Evolutionary conservation across 2,797 vertebrate genomes (phyloP).

Genomic region (Peromyscus aztecus): DNA sequence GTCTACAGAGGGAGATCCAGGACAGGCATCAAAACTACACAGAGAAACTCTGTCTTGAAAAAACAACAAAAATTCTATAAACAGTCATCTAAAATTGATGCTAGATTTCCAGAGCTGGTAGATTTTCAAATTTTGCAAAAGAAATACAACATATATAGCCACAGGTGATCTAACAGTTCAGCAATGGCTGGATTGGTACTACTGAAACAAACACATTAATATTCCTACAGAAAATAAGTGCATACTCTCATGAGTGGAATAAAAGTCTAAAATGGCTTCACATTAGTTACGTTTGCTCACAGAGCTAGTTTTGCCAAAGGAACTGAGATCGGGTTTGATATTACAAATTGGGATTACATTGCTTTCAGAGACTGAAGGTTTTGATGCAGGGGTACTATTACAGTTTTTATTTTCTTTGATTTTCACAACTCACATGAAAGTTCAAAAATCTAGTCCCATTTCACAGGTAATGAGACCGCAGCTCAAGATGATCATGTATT

Average conservation of each 20-base stretch:
- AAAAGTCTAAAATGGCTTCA: slow-evolving; percentile 28
- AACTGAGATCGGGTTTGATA: neutral
- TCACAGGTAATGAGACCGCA: slow-evolving; percentile 16
- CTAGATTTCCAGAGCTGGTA: slow-evolving; percentile 39
- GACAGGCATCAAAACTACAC: too few relatives aligned
- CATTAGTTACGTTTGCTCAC: neutral
- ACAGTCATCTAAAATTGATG: slow-evolving; percentile 44
- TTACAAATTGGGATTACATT: neutral
- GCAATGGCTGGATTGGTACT: neutral
- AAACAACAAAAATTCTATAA: neutral
- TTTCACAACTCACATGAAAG: neutral
- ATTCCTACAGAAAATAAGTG: neutral
- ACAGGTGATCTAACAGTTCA: neutral
- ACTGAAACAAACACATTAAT: slow-evolving; percentile 40
- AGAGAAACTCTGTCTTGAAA: too few relatives aligned
- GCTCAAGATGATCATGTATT: neutral
- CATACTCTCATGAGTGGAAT: neutral
- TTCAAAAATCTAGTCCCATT: slow-evolving; percentile 26
- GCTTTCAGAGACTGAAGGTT: slow-evolving; percentile 10
- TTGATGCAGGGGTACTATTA: neutral
- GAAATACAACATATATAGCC: neutral
- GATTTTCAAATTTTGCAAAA: slow-evolving; percentile 59
- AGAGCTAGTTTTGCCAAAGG: neutral
- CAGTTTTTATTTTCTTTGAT: slow-evolving; percentile 23
- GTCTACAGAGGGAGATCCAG: too few relatives aligned